Conservation (phyloP, 2,797 vertebrate species). For the Acipenser oxyrinchus region DNA sequence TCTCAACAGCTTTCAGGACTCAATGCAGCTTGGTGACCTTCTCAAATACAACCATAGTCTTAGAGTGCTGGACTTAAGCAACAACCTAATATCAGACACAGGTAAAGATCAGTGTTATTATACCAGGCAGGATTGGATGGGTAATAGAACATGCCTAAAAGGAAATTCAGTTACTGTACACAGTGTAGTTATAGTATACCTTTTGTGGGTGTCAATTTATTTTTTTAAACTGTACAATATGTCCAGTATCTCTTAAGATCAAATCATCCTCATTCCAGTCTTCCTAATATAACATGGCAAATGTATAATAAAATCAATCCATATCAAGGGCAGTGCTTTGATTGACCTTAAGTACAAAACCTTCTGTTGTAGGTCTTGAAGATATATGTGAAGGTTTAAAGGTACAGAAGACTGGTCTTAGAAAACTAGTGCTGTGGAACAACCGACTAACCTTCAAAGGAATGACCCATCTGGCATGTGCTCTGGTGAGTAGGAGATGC, state of each 20-base stretch:
- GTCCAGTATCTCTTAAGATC: no score
- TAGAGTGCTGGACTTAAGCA: conserved; percentile 49
- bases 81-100: conserved; percentile 49
- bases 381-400: conserved; percentile 60
- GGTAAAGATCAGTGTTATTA: conserved; percentile 33
- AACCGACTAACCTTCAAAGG: conserved; percentile 57
- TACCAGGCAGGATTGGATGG: no score
- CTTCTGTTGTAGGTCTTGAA: conserved; percentile 47
- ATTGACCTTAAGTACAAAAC: no score
- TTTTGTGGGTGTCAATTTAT: no score
- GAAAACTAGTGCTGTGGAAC: conserved; percentile 51
- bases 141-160: no score
- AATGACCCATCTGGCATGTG: conserved; percentile 50
- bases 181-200: no score
- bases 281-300: no score
- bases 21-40: conserved; percentile 58
- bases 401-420: conserved; percentile 44
- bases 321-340: no score
- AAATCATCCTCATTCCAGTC: no score
- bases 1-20: conserved; percentile 62
- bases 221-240: no score
- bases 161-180: no score
- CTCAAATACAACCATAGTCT: conserved; percentile 53
- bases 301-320: no score
- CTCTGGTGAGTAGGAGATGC: conserved; percentile 43